Evolutionary conservation across 1,140 invertebrate genomes (phyloP), one percentile per base, ranked within the genome.

Genomic region (Sycobia sp.): DNA sequence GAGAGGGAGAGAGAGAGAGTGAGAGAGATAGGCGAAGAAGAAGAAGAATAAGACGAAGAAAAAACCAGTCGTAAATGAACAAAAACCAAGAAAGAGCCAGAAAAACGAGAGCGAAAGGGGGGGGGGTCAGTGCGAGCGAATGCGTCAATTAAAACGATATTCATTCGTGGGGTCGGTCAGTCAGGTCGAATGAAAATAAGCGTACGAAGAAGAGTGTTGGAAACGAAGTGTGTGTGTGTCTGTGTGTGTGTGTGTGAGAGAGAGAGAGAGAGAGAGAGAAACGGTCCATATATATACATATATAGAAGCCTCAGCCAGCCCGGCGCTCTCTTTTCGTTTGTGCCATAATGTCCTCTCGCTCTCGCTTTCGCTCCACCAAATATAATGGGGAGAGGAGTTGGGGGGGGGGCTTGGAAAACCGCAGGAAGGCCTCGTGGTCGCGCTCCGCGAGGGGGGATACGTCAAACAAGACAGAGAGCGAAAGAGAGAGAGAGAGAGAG

Each of bases 141-240:
- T 41, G 38, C 25, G 41, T 54, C 60, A 62, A 62, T 62, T 62
- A 62, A 62, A 62, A 16, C 53, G 43, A 62, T 56, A 62, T 62
- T 56, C 53, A 47, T 54, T 62, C 43, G 23, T 32, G 41, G 39
- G 23, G 3, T n/a, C 39, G 13, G 13, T 34, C 14, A 60, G 41
- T 22, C 46, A 51, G 47, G n/a, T n/a, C n/a, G n/a, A n/a, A n/a
- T n/a, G n/a, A n/a, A n/a, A n/a, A n/a, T n/a, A n/a, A n/a, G n/a
- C n/a, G n/a, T n/a, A n/a, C n/a, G n/a, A n/a, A n/a, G n/a, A n/a
- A n/a, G n/a, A n/a, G n/a, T n/a, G n/a, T n/a, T n/a, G n/a, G n/a
- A n/a, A n/a, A n/a, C n/a, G n/a, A n/a, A n/a, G n/a, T n/a, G n/a
- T n/a, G n/a, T n/a, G n/a, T n/a, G n/a, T n/a, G n/a, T n/a, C n/a